A percentile compares a stretch with the other conserved stretches of the same genome.
These are phyloP conservation scores for Etheostoma perlongum DNA, from an alignment of 2,797 vertebrate genomes.

Conservation along the genomic window DNA sequence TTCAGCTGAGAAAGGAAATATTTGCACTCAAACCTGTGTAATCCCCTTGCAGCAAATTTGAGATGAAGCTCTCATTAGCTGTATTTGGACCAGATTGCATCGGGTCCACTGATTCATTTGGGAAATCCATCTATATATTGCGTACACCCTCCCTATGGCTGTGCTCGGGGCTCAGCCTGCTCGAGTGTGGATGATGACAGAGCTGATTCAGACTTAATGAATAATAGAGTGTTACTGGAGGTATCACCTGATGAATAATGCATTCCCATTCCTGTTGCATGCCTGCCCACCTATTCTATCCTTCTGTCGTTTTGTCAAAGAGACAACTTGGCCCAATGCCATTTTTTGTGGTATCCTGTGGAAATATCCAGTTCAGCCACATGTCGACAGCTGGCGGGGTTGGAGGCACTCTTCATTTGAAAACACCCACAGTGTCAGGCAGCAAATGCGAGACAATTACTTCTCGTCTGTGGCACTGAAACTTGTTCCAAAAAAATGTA, in stretches of 20 bases:
- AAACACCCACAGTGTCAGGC: slow-evolving; percentile 68
- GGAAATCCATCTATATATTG: slow-evolving; percentile 74
- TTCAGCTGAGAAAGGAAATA: slow-evolving; percentile 62
- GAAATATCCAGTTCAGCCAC: slow-evolving; percentile 63
- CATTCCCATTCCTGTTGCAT: slow-evolving; percentile 59
- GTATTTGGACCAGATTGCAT: slow-evolving; percentile 66
- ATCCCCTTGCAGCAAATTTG: slow-evolving; percentile 58
- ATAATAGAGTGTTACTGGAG: slow-evolving; percentile 79
- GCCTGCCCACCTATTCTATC: slow-evolving; percentile 23
- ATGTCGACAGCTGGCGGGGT: slow-evolving; percentile 66
- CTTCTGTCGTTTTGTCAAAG: slow-evolving; percentile 37
- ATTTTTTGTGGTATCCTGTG: slow-evolving; percentile 42
- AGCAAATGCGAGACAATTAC: slow-evolving; percentile 64
- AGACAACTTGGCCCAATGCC: slow-evolving; percentile 55
- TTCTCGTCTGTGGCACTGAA: slow-evolving; percentile 58
- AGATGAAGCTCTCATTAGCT: slow-evolving; percentile 74
- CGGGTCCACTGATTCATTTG: slow-evolving; percentile 65
- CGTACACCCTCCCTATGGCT: slow-evolving; percentile 58
- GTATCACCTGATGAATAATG: slow-evolving; percentile 80
- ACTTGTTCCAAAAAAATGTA: slow-evolving; percentile 62
- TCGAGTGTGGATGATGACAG: slow-evolving; percentile 75
- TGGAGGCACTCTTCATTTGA: slow-evolving; percentile 59
- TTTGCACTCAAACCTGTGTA: slow-evolving; percentile 54
- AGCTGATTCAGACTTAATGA: slow-evolving; percentile 79
- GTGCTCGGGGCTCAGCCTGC: slow-evolving; percentile 70